Evolutionary conservation across 2,888 invertebrate species (phyloP), one percentile per base, ranked within the genome.

Genomic region (Germaria angustata): DNA sequence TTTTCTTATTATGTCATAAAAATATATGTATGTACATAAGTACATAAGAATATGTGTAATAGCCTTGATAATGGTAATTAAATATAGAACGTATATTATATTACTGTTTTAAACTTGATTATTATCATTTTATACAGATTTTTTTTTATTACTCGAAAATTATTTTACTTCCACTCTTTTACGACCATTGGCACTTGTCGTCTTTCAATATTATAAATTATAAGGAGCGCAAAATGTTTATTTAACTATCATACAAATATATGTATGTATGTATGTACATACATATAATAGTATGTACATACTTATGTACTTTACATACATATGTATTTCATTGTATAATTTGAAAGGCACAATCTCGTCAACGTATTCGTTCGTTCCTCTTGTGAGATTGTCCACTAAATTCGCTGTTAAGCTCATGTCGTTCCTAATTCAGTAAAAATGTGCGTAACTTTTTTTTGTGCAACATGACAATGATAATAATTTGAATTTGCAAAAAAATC

Each of bases 191-290:
- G 32, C 32, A 36, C 24, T 51, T 15, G 77, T 15, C 61, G 59
- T 68, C 61, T 61, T 59, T 61, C 24, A 44, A 53, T 34, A 15
- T 53, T 77, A 24, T 44, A 69, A 63, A 69, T 34, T 24, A 49
- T 59, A 22, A 39, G 32, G 61, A 51, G 77, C 77, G 32, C 59
- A 61, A 53, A 61, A 34, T 61, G 36, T 59, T 77, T 69, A 34
- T 22, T 69, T 36, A 68, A 68, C 68, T 61, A 53, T 44, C 55
- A 73, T 61, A 55, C 72, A 66, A 9, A 73, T 75, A n/a, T n/a
- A n/a, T n/a, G n/a, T n/a, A n/a, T n/a, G n/a, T n/a, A n/a, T n/a
- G n/a, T n/a, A n/a, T n/a, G n/a, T n/a, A n/a, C n/a, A n/a, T n/a
- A n/a, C n/a, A n/a, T n/a, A n/a, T n/a, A n/a, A n/a, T n/a, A n/a